Base-by-base conservation (phyloP, 2,888 invertebrate species). In the Timema cristinae region DNA sequence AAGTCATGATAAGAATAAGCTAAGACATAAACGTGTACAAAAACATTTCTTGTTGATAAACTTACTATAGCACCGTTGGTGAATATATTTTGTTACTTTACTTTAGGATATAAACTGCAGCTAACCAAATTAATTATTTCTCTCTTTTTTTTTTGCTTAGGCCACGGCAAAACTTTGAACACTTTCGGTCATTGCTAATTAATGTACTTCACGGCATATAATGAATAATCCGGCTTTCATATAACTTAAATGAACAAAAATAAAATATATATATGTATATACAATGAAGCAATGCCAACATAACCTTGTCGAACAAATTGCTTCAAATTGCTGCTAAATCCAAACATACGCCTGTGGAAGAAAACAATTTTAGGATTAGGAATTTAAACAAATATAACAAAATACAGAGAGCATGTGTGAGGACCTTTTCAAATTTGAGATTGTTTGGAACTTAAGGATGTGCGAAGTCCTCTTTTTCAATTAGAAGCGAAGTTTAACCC, bases 251-350 rank as follows among this genome's bases (percentile, higher is more conserved):
- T 50, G 32, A 71, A 68, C 68, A 56, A 70, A 72, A 66, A 69
- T 52, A 32, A 51, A 72, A 51, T 70, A 52, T 59, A 69, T 72
- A 72, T 66, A 66, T 67, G 68, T 67, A 71, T 71, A 56, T 63
- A 63, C 63, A 71, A 59, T 67, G 71, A 71, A 71, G 71, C 71
- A 59, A 50, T 71, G 67, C 67, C 67, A 67, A 71, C 67, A 71
- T 32, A 52, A 68, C 59, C 68, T 49, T 68, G 56, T 56, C 70
- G 66, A 70, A 68, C 59, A 67, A 71, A 71, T 67, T 71, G 71
- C 71, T 76, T 79, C 80, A 71, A 77, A 78, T 71, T 87, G 87
- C 76, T 82, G 70, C 73, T 73, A 73, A 59, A 66, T 70, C 71
- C 68, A 70, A 71, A 68, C 71, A 48, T 73, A 71, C 63, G 68